Conservation (phyloP, 1,140 invertebrate genomes). For the Telenomus remus region DNA sequence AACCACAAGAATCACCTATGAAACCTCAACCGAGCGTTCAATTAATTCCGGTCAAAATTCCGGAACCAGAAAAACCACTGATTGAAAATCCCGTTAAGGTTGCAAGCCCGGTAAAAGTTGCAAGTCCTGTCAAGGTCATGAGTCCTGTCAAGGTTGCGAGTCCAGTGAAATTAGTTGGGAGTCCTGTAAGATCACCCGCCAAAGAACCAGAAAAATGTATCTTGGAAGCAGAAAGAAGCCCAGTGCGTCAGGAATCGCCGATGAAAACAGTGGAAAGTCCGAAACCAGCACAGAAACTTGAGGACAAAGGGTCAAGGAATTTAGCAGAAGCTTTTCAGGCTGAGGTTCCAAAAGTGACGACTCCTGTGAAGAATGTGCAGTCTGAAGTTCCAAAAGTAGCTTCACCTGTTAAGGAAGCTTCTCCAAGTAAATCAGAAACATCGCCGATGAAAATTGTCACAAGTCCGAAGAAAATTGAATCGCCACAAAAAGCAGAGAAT, state of each 20-base stretch:
- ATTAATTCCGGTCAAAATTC: constrained; percentile 11
- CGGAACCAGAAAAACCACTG: constrained; percentile 12
- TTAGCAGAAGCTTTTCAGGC: too few relatives aligned
- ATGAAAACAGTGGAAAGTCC: neutral
- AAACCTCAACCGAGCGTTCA: constrained; percentile 6
- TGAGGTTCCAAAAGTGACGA: too few relatives aligned
- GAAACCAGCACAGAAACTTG: constrained; percentile 1
- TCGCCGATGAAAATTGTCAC: too few relatives aligned
- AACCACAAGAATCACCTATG: constrained; percentile 7
- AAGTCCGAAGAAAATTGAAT: neutral
- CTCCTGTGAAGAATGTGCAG: too few relatives aligned
- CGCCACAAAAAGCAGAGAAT: constrained; percentile 3
- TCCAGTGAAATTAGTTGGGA: neutral
- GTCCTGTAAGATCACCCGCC: neutral
- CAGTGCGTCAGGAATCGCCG: constrained; percentile 2
- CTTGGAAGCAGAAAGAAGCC: constrained; percentile 11
- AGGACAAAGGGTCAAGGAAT: too few relatives aligned
- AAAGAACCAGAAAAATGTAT: constrained; percentile 25
- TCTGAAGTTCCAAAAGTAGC: too few relatives aligned
- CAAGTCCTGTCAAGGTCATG: constrained; percentile 25
- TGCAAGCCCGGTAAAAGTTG: constrained; percentile 31
- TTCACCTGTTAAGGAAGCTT: too few relatives aligned
- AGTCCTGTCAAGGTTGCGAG: constrained; percentile 36
- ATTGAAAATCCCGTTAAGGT: constrained; percentile 30
- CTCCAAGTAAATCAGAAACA: too few relatives aligned